Evolutionary conservation across 2,113 vertebrate genomes (phyloP), one percentile per base, ranked within the genome.

Genomic region (Rhynchomys soricoides): DNA sequence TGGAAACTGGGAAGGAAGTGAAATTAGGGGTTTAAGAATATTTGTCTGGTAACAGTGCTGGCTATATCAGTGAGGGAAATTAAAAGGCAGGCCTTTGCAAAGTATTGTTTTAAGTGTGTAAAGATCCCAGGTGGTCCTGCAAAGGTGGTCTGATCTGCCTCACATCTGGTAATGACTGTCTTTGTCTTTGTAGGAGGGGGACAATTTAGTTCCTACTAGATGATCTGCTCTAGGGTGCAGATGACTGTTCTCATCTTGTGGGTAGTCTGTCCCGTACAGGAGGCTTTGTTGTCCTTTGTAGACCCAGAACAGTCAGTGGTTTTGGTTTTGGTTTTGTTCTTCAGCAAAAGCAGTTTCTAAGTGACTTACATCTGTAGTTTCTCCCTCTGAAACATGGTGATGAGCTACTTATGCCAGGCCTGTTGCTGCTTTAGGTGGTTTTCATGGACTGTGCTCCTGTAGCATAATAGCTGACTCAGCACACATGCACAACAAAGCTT

Each of bases 11-110:
- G n/a, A 93, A 96, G 70, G 64, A 64, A 21, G 57, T 66, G 75
- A 89, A 92, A 48, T 96, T 37, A 85, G 62, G 45, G 34, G 71
- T 90, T 96, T 71, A 88, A 75, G 45, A 93, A 73, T 71, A 50
- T 21, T 89, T 45, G 75, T 71, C 94, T 94, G 91, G 43, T 62
- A 48, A 37, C 29, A 66, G 48, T 48, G 50, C 75, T 71, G 43
- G 52, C 43, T 48, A 3, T 34, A 48, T 92, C 40, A 8, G 5
- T 75, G 43, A 93, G 71, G 71, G 86, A 59, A 59, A 70, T 37
- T 37, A 19, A 45, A 88, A 94, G 81, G 62, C 48, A 64, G 24
- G 26, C 29, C 59, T 73, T 77, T 73, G 50, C 12, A 82, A 94
- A 87, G 29, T 71, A 77, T 31, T 45, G 15, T 48, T 77, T 66